These are phyloP conservation scores for Thunnus albacares DNA, from an alignment of 2,797 vertebrate genomes.

Conservation along the genomic window DNA sequence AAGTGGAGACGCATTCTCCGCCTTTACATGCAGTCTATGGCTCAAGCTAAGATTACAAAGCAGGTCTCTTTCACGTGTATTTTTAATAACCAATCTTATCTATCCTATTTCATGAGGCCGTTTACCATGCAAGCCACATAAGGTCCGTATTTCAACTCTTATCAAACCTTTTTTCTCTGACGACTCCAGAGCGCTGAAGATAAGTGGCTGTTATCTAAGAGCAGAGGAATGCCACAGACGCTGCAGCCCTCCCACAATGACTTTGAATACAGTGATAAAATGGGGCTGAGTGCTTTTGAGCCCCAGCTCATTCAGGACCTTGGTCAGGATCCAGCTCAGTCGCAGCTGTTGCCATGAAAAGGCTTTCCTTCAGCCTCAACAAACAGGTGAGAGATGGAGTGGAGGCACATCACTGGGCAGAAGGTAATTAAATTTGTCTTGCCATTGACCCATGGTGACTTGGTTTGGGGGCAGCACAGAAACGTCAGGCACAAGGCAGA, in stretches of 20 bases:
- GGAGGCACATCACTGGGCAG: slow-evolving; percentile 62
- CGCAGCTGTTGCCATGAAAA: slow-evolving; percentile 64
- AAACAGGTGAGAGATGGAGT: slow-evolving; percentile 71
- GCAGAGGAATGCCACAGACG: slow-evolving; percentile 72
- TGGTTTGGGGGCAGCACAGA: slow-evolving; percentile 41
- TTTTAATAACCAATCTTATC: slow-evolving; percentile 82
- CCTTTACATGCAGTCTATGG: neutral
- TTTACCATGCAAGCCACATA: slow-evolving; percentile 80
- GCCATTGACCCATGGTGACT: slow-evolving; percentile 65
- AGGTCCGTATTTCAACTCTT: slow-evolving; percentile 78
- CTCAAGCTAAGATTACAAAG: slow-evolving; percentile 66
- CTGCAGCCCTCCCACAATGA: slow-evolving; percentile 75
- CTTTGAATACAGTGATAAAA: slow-evolving; percentile 80
- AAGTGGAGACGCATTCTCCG: too few relatives aligned
- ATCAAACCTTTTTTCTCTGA: slow-evolving; percentile 79
- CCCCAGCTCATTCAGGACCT: slow-evolving; percentile 66
- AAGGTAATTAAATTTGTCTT: slow-evolving; percentile 74
- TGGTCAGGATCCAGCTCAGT: slow-evolving; percentile 58
- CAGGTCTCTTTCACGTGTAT: slow-evolving; percentile 60
- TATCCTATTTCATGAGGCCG: slow-evolving; percentile 63
- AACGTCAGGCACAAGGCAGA: slow-evolving; percentile 28
- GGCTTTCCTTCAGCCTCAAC: slow-evolving; percentile 46
- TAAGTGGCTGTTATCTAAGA: slow-evolving; percentile 82
- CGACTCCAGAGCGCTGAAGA: slow-evolving; percentile 72
- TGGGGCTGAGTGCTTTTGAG: slow-evolving; percentile 69